These are phyloP conservation scores for Delichon dasypus DNA, from an alignment of 2,797 vertebrate species.

Conservation along the genomic window DNA sequence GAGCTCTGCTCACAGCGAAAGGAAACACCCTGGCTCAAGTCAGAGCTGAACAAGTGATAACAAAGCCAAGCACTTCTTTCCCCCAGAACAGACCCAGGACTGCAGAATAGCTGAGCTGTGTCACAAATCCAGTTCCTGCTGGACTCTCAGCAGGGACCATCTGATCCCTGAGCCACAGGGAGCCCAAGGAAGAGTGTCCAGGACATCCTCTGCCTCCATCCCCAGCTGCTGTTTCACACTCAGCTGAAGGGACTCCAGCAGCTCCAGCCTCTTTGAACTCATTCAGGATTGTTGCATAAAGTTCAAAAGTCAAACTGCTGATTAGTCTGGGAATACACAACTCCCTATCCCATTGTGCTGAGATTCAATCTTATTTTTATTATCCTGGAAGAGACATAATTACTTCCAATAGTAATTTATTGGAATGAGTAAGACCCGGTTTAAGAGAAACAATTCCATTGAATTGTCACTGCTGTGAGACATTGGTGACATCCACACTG, in stretches of 20 bases:
- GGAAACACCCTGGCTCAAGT: accelerated
- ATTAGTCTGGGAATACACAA: background rate
- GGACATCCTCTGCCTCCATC: background rate
- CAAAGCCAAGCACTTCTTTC: background rate
- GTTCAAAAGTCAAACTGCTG: background rate
- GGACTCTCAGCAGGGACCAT: background rate
- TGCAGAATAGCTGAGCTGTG: background rate
- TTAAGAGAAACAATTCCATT: background rate
- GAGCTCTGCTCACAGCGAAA: background rate
- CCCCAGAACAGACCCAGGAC: background rate
- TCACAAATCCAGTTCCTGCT: accelerated
- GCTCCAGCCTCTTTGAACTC: background rate
- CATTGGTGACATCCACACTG: accelerated
- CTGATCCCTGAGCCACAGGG: background rate
- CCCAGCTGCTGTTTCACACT: accelerated
- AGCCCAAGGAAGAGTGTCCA: background rate
- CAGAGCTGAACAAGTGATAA: background rate
- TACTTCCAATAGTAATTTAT: background rate
- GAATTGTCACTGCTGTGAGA: background rate
- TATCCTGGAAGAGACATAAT: background rate
- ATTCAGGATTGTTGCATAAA: background rate
- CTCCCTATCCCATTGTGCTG: background rate
- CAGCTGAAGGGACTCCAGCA: background rate
- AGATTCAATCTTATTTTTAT: background rate
- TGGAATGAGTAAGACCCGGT: background rate